A percentile compares a stretch with the other conserved stretches of the same genome.
These are phyloP conservation scores for Sebastes paucispinis DNA, from an alignment of 2,797 vertebrate genomes.

Conservation along the genomic window DNA sequence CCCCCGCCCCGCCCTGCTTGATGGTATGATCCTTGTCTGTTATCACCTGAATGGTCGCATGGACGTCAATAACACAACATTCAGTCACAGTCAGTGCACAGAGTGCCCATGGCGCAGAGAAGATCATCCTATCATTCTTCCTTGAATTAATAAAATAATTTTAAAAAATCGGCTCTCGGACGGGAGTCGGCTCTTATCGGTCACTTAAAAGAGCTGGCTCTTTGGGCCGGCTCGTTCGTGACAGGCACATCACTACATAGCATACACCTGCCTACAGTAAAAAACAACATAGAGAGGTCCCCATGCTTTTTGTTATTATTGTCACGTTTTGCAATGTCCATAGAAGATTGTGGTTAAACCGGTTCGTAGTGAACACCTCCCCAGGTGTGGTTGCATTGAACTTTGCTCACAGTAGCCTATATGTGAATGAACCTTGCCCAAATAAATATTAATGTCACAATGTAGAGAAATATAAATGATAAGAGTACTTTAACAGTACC, in stretches of 20 bases:
- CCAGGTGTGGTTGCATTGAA: neutral
- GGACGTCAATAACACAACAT: no score
- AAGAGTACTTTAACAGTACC: neutral
- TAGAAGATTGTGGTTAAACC: neutral
- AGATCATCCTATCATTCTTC: no score
- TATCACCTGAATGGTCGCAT: no score
- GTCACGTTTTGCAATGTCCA: neutral
- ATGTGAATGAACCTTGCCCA: neutral
- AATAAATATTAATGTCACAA: neutral
- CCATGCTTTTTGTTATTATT: neutral
- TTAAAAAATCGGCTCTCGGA: no score
- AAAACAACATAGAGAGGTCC: neutral
- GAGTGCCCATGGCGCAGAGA: no score
- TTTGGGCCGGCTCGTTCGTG: no score
- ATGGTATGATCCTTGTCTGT: no score
- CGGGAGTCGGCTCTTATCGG: no score
- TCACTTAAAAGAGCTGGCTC: no score
- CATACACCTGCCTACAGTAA: neutral
- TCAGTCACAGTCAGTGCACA: no score
- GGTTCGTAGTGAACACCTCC: neutral
- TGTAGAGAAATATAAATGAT: neutral
- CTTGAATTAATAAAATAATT: no score
- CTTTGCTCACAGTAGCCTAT: neutral
- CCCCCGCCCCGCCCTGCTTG: no score
- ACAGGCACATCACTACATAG: neutral